Evolutionary conservation across 2,113 vertebrate genomes (phyloP).

Genomic region (Indicator indicator): DNA sequence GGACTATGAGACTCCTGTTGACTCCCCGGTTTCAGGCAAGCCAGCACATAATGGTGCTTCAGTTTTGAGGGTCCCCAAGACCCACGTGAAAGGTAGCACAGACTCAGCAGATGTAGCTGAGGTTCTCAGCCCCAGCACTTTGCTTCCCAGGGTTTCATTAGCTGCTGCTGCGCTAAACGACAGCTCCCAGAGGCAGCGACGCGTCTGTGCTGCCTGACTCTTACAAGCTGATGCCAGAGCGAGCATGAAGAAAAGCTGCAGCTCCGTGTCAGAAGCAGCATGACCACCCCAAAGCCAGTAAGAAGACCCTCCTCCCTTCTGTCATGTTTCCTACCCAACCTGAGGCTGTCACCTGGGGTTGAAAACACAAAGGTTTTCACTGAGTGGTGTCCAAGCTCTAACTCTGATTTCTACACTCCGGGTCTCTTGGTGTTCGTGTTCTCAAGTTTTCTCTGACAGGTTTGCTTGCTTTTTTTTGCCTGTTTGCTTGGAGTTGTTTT

Average conservation of each 20-base stretch:
- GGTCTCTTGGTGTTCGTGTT: neutral
- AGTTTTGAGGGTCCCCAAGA: neutral
- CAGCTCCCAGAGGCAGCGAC: neutral
- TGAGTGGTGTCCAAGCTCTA: neutral
- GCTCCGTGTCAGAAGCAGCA: neutral
- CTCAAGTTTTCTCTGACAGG: neutral
- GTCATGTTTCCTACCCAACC: neutral
- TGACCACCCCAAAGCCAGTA: neutral
- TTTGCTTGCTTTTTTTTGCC: neutral
- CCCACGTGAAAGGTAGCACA: no score
- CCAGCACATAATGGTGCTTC: rapidly evolving
- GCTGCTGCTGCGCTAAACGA: rapidly evolving
- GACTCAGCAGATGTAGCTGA: neutral
- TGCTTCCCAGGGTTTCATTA: neutral
- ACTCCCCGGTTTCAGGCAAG: neutral
- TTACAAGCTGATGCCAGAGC: neutral
- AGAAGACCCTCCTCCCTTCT: neutral
- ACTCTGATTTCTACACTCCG: neutral
- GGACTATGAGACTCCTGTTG: no score
- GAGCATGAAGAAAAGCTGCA: neutral
- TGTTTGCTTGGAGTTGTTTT: neutral
- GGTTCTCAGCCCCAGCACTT: neutral
- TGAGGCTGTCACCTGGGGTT: no score
- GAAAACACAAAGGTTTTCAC: neutral
- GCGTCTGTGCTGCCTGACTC: rapidly evolving